Evolutionary conservation across 2,888 invertebrate species (phyloP).

Genomic region (Prosapia bicincta): DNA sequence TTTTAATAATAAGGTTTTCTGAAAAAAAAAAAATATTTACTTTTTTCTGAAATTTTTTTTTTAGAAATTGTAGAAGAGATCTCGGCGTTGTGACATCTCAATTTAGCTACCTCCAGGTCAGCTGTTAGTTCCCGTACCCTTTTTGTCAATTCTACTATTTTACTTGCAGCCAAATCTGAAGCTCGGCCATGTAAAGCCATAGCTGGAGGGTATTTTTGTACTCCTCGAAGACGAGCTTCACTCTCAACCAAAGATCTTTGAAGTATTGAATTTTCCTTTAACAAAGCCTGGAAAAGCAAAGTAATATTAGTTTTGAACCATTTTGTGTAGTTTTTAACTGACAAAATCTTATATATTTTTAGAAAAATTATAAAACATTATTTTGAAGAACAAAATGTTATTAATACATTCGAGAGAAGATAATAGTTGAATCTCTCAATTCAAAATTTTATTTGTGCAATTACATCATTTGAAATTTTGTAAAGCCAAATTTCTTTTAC

Average conservation of each 20-base stretch:
- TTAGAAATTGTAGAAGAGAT: slow-evolving; percentile 7
- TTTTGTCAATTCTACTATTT: slow-evolving; percentile 64
- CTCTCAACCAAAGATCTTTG: slow-evolving; percentile 22
- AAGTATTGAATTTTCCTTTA: slow-evolving; percentile 21
- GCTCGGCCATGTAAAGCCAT: slow-evolving; percentile 42
- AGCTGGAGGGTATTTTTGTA: slow-evolving; percentile 24
- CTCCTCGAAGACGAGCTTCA: slow-evolving; percentile 21
- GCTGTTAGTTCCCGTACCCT: slow-evolving; percentile 61
- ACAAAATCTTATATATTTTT: no score
- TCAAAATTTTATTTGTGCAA: no score
- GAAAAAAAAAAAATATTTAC: not conserved
- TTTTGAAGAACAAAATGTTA: not conserved
- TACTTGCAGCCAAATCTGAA: slow-evolving; percentile 56
- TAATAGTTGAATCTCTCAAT: no score
- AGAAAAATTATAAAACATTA: not conserved
- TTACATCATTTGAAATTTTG: no score
- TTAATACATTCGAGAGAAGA: no score
- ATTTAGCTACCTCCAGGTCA: slow-evolving; percentile 58
- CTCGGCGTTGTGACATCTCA: slow-evolving; percentile 53
- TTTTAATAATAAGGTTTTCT: no score
- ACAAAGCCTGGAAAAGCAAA: slow-evolving; percentile 11
- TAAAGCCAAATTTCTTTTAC: no score
- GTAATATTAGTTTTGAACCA: no score
- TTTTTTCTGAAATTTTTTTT: not conserved
- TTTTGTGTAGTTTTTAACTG: no score